Percentiles rank a stretch among this genome's conserved stretches.
These are phyloP conservation scores for Diarsia mendica DNA, from an alignment of 2,888 invertebrate genomes.

Conservation along the genomic window DNA sequence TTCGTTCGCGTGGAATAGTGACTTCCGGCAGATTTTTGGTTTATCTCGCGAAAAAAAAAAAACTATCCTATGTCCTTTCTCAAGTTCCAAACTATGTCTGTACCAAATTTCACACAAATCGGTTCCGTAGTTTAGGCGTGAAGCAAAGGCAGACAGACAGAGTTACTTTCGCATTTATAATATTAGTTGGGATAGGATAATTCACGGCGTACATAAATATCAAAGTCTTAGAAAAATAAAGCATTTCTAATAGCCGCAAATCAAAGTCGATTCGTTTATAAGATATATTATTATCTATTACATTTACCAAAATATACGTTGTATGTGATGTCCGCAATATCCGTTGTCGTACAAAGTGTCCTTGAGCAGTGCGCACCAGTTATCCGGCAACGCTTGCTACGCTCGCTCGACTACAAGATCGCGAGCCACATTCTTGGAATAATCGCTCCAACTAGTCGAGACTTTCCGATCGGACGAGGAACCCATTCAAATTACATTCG, in stretches of 20 bases:
- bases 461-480: slow-evolving; percentile 32
- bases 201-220: background rate
- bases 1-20: too few species aligned
- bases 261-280: background rate
- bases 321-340: background rate
- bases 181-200: background rate
- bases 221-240: background rate
- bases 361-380: background rate
- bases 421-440: slow-evolving; percentile 44
- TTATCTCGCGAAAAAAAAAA: too few species aligned
- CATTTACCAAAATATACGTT: background rate
- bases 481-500: slow-evolving; percentile 53
- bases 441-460: slow-evolving; percentile 31
- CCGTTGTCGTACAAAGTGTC: background rate
- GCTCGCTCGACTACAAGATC: slow-evolving; percentile 15
- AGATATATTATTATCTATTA: background rate
- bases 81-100: too few species aligned
- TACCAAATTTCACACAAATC: too few species aligned
- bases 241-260: background rate
- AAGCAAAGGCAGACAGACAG: too few species aligned
- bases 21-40: too few species aligned
- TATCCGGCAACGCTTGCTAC: slow-evolving; percentile 1
- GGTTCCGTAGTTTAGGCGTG: too few species aligned
- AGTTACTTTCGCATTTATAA: too few species aligned
- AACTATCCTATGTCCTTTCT: too few species aligned